Base-by-base conservation (phyloP, 2,888 invertebrate genomes). In the Germaria angustata region DNA sequence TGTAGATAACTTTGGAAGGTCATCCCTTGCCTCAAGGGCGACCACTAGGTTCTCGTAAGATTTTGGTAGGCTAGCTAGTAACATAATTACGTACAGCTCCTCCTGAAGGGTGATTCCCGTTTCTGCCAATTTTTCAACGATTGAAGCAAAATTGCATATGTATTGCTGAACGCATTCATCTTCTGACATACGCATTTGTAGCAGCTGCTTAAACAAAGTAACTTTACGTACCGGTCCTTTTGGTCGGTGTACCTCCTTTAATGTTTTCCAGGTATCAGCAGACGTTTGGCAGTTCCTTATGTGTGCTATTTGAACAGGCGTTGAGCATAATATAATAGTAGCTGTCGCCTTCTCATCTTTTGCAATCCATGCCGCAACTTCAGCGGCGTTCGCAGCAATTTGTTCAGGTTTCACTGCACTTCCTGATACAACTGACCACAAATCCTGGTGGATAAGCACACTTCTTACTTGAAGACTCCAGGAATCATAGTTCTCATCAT, bases 141-240 rank as follows among this genome's bases (percentile, higher is more conserved):
- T 13, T 1, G 57, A 34, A 1, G 28, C 7, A 53, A 71, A 71
- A 9, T 36, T 53, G 17, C 53, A 51, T 8, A 61, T 41, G 51
- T 73, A 53, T 17, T 51, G 61, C 34, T 63, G 41, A 8, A 53
- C 39, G 9, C 41, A 39, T 2, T 63, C 53, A 20, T 22, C 41
- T 7, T 63, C 73, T 11, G 17, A 8, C 77, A 68, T 69, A 17
- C 46, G 36, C 49, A 65, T 49, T 2, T 44, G 34, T 2, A 79
- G 11, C 11, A 79, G 8, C 24, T 63, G 57, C 22, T 80, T 84
- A 36, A 77, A 80, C 0, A 84, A 53, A 2, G 80, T 36, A 0
- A 84, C 80, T 20, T 84, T 84, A 2, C 76, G 69, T 11, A 80
- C 72, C 3, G 80, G 84, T 0, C 71, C 80, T 51, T 66, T 78